phyloP scores from a whole-genome alignment of 2,888 invertebrate genomes.

The Amphipoea lucens region DNA sequence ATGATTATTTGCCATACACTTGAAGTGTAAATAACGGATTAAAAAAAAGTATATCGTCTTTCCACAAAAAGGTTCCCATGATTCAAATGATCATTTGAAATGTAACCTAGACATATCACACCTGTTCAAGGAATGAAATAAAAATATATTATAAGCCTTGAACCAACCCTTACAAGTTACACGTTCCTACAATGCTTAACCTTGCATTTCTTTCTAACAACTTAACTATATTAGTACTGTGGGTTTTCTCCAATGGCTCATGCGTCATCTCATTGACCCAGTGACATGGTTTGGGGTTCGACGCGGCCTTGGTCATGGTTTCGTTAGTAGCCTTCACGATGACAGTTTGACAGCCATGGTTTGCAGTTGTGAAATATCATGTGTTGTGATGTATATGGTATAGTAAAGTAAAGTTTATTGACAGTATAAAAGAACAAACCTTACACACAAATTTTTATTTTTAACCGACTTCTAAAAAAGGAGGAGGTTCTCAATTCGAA shows the following conservation, averaged over 20 bases:
- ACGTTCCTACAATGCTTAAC: conserved; percentile 3
- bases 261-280: conserved; percentile 57
- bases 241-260: conserved; percentile 43
- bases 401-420: too few relatives aligned
- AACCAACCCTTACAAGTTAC: conserved; percentile 1
- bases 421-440: too few relatives aligned
- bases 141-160: background rate
- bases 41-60: background rate
- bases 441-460: too few relatives aligned
- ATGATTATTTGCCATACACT: too few relatives aligned
- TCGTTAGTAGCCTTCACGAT: conserved; percentile 35
- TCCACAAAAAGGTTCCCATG: background rate
- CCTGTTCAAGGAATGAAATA: background rate
- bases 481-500: too few relatives aligned
- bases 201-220: conserved; percentile 27
- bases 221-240: conserved; percentile 5
- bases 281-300: conserved; percentile 43
- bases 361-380: conserved; percentile 43
- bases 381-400: background rate
- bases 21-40: too few relatives aligned
- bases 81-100: too few relatives aligned
- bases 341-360: conserved; percentile 4
- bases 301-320: conserved; percentile 48
- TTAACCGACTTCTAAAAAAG: too few relatives aligned
- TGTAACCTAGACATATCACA: too few relatives aligned